These are phyloP conservation scores for Sesia apiformis DNA, from an alignment of 2,888 invertebrate species.

Conservation along the genomic window DNA sequence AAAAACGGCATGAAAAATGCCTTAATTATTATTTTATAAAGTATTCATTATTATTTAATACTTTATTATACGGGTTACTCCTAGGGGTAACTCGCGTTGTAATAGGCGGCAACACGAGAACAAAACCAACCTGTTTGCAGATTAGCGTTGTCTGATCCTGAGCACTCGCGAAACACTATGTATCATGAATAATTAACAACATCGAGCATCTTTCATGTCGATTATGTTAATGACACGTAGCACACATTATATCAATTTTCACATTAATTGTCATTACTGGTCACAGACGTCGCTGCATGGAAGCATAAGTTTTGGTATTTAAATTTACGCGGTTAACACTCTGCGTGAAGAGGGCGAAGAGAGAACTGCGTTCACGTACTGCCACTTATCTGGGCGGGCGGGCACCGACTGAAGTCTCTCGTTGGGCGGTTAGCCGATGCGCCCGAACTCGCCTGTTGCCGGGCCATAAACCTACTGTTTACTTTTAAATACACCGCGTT, in stretches of 20 bases:
- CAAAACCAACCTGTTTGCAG: conserved; percentile 55
- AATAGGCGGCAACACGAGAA: background rate
- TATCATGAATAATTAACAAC: conserved; percentile 40
- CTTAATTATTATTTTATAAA: no score
- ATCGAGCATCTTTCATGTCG: conserved; percentile 33
- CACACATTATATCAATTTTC: conserved; percentile 20
- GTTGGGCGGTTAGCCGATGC: conserved; percentile 2
- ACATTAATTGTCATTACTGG: conserved; percentile 20
- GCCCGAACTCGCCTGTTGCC: conserved; percentile 40
- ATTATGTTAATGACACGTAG: conserved; percentile 20
- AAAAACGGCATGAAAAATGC: no score
- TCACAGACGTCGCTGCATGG: conserved; percentile 12
- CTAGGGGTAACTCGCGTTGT: no score
- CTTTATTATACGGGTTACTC: no score
- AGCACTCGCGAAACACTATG: conserved; percentile 20
- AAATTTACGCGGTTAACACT: background rate
- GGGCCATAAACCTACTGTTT: conserved; percentile 19
- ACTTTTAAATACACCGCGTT: background rate
- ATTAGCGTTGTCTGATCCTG: conserved; percentile 27
- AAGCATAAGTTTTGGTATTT: background rate
- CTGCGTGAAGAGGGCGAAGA: background rate
- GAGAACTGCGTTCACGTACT: background rate
- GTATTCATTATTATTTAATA: no score
- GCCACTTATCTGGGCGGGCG: conserved; percentile 17
- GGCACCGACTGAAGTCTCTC: conserved; percentile 5